Conservation (phyloP, 2,113 vertebrate genomes). For the Pogona vitticeps region DNA sequence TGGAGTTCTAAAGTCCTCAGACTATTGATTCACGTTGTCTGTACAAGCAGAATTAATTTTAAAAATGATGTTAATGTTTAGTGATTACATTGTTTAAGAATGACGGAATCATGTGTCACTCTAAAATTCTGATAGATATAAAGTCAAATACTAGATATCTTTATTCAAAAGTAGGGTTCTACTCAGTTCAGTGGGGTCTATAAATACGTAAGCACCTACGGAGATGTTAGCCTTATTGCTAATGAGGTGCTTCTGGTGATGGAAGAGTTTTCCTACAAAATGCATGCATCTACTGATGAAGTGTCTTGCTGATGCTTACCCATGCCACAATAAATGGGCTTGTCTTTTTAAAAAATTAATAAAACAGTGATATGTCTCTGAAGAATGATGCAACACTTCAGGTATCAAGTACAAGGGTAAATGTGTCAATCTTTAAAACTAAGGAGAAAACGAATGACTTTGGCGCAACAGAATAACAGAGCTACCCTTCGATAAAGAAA, state of each 20-base stretch:
- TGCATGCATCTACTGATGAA: neutral
- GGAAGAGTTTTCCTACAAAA: neutral
- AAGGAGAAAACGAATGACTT: no score
- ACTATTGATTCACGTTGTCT: rapidly evolving
- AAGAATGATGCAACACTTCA: no score
- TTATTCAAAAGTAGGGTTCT: neutral
- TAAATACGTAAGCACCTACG: neutral
- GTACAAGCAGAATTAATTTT: neutral
- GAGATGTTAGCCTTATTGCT: neutral
- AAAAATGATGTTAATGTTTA: neutral
- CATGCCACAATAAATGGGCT: no score
- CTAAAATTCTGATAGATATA: neutral
- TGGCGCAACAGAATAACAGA: no score
- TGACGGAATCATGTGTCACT: neutral
- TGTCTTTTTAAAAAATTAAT: no score
- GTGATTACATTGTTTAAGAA: neutral
- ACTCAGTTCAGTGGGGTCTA: neutral
- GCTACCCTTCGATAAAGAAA: no score
- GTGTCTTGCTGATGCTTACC: no score
- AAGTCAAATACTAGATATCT: neutral
- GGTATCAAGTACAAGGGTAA: no score
- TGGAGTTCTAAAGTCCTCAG: neutral
- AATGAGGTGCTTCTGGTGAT: neutral
- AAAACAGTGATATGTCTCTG: no score
- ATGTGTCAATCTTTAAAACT: no score